These are phyloP conservation scores for Coenobita brevimanus DNA, from an alignment of 1,140 invertebrate genomes.

Conservation along the genomic window DNA sequence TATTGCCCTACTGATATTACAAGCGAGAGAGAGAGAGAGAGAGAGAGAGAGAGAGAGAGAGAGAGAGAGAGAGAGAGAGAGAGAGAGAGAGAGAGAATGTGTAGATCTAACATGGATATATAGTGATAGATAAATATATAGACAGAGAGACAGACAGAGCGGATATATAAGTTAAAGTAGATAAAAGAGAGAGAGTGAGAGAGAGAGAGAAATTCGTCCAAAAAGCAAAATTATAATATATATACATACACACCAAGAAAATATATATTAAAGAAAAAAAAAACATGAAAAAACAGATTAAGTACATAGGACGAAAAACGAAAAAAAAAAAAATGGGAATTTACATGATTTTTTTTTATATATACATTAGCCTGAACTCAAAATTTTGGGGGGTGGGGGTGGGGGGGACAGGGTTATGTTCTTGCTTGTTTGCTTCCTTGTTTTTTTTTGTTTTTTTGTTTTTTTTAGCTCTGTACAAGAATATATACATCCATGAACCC, in stretches of 20 bases:
- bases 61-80: slow-evolving; percentile 1
- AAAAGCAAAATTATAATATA: slow-evolving; percentile 13
- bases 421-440: too few relatives aligned
- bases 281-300: background rate
- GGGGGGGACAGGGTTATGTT: background rate
- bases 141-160: slow-evolving; percentile 35
- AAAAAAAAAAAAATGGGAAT: background rate
- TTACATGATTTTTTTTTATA: background rate
- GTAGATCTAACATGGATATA: background rate
- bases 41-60: slow-evolving; percentile 13
- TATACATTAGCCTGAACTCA: background rate
- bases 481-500: too few relatives aligned
- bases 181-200: slow-evolving; percentile 38
- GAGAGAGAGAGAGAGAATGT: background rate
- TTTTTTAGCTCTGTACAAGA: too few relatives aligned
- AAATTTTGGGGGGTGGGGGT: too few relatives aligned
- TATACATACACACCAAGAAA: background rate
- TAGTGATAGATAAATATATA: background rate
- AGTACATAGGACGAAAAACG: background rate
- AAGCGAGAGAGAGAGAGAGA: background rate
- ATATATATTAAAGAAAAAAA: background rate
- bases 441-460: too few relatives aligned
- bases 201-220: background rate
- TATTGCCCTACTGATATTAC: background rate
- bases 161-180: too few relatives aligned